A percentile compares a stretch with the other conserved stretches of the same genome.
phyloP scores from a whole-genome alignment of 2,888 invertebrate genomes.

The Nebria salina region DNA sequence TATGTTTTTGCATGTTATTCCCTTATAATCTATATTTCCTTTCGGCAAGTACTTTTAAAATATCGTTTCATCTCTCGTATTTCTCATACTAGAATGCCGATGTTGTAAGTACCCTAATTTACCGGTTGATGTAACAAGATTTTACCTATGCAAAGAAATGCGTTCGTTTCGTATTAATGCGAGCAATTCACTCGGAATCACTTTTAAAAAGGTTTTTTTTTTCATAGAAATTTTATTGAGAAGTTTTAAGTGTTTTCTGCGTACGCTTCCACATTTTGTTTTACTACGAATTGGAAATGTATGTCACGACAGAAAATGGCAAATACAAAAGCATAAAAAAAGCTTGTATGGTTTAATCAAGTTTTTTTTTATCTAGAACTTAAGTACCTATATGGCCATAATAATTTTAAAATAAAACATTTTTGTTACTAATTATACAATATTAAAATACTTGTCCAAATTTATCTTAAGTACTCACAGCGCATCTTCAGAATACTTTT shows the following conservation, averaged over 20 bases:
- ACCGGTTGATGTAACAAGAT: neutral
- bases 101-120: neutral
- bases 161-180: neutral
- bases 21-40: neutral
- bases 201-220: constrained; percentile 7
- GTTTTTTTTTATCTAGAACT: too few species aligned
- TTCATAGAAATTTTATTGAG: constrained; percentile 33
- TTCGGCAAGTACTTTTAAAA: neutral
- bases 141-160: constrained; percentile 12
- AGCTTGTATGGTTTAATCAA: too few species aligned
- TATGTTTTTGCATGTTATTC: neutral
- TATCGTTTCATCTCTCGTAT: neutral
- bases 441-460: too few species aligned
- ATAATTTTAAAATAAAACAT: too few species aligned
- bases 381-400: too few species aligned
- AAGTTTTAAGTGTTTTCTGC: constrained; percentile 39
- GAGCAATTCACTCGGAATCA: constrained; percentile 18
- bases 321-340: neutral
- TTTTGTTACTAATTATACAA: too few species aligned
- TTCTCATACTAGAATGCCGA: neutral
- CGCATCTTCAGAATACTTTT: too few species aligned
- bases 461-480: too few species aligned
- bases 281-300: constrained; percentile 32
- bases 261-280: constrained; percentile 26
- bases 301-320: constrained; percentile 21